Evolutionary conservation across 37 sponge, comb jelly and placozoan genomes (phyloP).

Genomic region (Hormiphora californensis): DNA sequence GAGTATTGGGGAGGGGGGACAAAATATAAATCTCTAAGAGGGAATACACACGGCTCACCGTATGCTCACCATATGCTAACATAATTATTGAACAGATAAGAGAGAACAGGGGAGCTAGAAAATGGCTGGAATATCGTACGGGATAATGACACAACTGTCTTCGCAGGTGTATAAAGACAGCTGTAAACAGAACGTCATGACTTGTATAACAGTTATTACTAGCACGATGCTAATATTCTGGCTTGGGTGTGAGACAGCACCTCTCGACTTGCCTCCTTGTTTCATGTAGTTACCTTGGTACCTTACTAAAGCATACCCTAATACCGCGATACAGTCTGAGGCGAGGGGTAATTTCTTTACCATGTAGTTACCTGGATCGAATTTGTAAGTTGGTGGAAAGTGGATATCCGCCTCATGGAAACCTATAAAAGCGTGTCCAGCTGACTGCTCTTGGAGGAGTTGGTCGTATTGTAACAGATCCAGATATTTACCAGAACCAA

Average conservation of each 20-base stretch:
- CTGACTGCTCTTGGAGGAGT: not conserved
- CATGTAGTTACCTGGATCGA: not conserved
- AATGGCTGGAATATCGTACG: too few relatives aligned
- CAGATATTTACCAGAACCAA: not conserved
- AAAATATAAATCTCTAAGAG: not conserved
- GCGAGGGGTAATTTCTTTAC: not conserved
- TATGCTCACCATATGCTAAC: too few relatives aligned
- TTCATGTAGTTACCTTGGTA: too few relatives aligned
- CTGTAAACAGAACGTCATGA: not conserved
- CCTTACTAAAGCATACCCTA: too few relatives aligned
- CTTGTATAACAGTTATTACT: too few relatives aligned
- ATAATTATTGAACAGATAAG: too few relatives aligned
- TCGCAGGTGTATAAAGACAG: not conserved
- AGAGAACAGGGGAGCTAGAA: too few relatives aligned
- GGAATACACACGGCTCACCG: too few relatives aligned
- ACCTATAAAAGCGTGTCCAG: conserved; percentile 35
- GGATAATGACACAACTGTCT: not conserved
- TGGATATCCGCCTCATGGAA: conserved; percentile 17
- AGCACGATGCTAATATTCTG: too few relatives aligned
- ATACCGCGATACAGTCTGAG: too few relatives aligned
- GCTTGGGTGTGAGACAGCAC: too few relatives aligned
- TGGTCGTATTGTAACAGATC: conserved; percentile 27
- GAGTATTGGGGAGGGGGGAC: not conserved
- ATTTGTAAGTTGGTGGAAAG: conserved; percentile 30
- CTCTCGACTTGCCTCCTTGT: too few relatives aligned